phyloP scores from a whole-genome alignment of 1,140 invertebrate species.

The Brachystomella parvula region DNA sequence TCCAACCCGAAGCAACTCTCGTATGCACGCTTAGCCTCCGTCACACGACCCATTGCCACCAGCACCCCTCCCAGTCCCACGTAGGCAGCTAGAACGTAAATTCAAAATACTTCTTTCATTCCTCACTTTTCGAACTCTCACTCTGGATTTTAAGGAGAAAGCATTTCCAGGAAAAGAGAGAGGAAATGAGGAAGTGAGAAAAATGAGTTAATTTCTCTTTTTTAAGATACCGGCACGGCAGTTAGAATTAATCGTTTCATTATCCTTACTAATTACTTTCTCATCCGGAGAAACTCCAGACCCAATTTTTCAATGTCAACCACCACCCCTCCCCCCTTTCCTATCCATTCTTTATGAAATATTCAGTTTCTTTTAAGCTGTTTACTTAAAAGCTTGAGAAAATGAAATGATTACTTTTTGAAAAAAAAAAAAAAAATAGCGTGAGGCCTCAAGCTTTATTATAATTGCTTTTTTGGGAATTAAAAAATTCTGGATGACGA shows the following conservation, averaged over 20 bases:
- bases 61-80: slow-evolving; percentile 85
- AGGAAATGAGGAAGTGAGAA: background rate
- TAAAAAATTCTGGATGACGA: too few relatives aligned
- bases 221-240: background rate
- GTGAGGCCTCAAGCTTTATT: too few relatives aligned
- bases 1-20: slow-evolving; percentile 72
- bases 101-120: slow-evolving; percentile 3
- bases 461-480: too few relatives aligned
- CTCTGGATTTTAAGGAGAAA: background rate
- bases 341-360: too few relatives aligned
- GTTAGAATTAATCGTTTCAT: background rate
- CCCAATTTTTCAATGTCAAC: slow-evolving; percentile 2
- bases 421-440: too few relatives aligned
- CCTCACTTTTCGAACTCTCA: background rate
- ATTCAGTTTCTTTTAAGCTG: too few relatives aligned
- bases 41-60: slow-evolving; percentile 65
- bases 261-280: slow-evolving; percentile 7
- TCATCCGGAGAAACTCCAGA: background rate
- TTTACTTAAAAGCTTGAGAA: too few relatives aligned
- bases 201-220: background rate
- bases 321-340: too few relatives aligned
- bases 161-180: background rate
- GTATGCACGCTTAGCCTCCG: slow-evolving; percentile 75
- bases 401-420: too few relatives aligned
- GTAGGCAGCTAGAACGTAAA: slow-evolving; percentile 73